Conservation (phyloP, 2,888 invertebrate genomes). For the Drosophila nr. perissopoda region DNA sequence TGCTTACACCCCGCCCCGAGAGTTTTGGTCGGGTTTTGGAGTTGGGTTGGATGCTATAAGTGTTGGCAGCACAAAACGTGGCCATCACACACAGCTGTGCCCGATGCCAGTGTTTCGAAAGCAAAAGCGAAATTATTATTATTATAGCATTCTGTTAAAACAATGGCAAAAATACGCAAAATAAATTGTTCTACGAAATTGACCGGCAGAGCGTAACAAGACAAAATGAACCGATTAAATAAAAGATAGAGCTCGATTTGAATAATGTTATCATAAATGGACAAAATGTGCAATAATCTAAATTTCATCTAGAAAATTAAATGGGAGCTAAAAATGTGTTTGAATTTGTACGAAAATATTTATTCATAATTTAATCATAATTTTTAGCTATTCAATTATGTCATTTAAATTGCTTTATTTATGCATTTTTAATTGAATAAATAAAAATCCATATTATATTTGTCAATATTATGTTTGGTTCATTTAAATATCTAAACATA, state of each 20-base stretch:
- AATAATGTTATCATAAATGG: slow-evolving; percentile 1
- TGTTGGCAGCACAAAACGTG: slow-evolving; percentile 43
- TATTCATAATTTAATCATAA: not conserved
- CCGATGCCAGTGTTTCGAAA: slow-evolving; percentile 14
- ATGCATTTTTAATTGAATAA: not conserved
- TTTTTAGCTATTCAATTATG: not conserved
- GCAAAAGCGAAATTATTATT: slow-evolving; percentile 39
- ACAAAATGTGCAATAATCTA: not conserved
- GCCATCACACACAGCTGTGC: slow-evolving; percentile 70
- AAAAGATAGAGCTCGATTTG: slow-evolving; percentile 12
- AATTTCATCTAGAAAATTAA: not conserved
- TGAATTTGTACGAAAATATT: no score
- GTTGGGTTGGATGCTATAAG: slow-evolving; percentile 5
- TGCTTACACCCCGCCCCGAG: slow-evolving; percentile 2
- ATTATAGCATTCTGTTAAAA: slow-evolving; percentile 41
- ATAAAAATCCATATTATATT: accelerated
- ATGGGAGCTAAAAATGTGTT: not conserved
- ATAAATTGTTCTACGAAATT: slow-evolving; percentile 23
- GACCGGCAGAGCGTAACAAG: slow-evolving; percentile 3
- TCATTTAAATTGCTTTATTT: not conserved
- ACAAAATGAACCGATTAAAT: slow-evolving; percentile 4
- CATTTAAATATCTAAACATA: not conserved
- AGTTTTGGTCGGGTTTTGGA: not conserved
- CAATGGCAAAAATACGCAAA: slow-evolving; percentile 44
- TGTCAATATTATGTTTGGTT: not conserved